Base-by-base conservation (phyloP, 2,113 vertebrate species). In the Corydoras maculifer region DNA sequence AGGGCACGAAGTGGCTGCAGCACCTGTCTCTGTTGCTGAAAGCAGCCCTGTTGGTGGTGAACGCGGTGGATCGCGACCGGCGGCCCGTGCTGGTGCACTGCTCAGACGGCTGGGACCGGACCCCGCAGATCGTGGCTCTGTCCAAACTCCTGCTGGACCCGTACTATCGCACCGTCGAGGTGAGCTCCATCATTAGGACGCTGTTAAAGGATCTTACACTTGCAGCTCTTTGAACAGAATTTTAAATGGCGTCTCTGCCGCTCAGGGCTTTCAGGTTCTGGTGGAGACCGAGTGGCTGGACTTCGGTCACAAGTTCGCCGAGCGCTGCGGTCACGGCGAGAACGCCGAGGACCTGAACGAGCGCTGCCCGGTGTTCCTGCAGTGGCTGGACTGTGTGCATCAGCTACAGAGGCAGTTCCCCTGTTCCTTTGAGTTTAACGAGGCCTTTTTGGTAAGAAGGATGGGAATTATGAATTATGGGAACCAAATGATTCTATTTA, bases 381-480 rank as follows among this genome's bases (percentile, higher is more conserved):
- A 99, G 88, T 99, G 97, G 97, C 89, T 99, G 74, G 97, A 99
- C 89, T 98, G 94, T 4, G 97, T 98, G 72, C 97, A 99, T 82
- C 97, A 99, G 88, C 91, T 99, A 82, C 97, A 98, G 89, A 93
- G 97, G 84, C 97, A 99, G 85, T 99, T 98, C 83, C 97, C 97
- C 15, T 99, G 97, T 87, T 99, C 97, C 78, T 99, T 99, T 76
- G 93, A 98, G 88, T 99, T 99, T 80, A 97, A 92, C 13, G 97
- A 99, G 91, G 95, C 96, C 88, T 99, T 98, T 86, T 91, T 99
- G 91, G 97, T 99, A 83, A 92, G 89, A 13, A 11, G 14, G 32
- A 58, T 62, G n/a, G n/a, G n/a, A n/a, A n/a, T n/a, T n/a, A 9
- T 4, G 58, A 57, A 32, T 35, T 66, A 49, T 62, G 49, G 9